Percentiles rank a stretch among this genome's conserved stretches.
These are phyloP conservation scores for Vulpes vulpes DNA, from an alignment of 2,113 vertebrate genomes.

Conservation along the genomic window DNA sequence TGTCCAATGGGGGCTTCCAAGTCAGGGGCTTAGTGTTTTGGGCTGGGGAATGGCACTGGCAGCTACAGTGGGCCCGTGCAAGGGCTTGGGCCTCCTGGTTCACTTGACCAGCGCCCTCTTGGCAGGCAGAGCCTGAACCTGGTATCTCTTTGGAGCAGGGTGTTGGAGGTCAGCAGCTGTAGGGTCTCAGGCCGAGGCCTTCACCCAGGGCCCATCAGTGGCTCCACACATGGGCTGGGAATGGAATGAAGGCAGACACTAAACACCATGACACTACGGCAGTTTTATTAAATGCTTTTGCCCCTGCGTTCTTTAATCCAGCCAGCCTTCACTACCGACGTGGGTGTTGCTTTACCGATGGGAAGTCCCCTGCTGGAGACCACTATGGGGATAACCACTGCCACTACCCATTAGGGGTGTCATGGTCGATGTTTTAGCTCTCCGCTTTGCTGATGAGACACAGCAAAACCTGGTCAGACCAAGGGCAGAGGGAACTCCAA, in stretches of 20 bases:
- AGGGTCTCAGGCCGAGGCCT: not conserved
- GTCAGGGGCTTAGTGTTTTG: not conserved
- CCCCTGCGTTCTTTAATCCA: not conserved
- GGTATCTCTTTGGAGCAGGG: not conserved
- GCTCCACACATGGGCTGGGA: not conserved
- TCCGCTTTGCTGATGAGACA: not conserved
- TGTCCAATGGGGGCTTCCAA: not conserved
- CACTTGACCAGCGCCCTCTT: not conserved
- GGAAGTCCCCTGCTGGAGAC: not conserved
- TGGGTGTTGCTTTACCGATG: not conserved
- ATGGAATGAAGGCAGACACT: not conserved
- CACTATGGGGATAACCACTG: accelerated
- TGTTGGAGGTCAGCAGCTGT: not conserved
- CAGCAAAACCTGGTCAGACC: not conserved
- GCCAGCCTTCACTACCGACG: not conserved
- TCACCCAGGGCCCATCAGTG: not conserved
- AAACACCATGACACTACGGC: accelerated
- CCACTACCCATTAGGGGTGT: too few species aligned
- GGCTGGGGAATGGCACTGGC: not conserved
- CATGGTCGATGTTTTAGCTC: not conserved
- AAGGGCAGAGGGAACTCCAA: not conserved
- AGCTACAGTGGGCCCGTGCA: accelerated
- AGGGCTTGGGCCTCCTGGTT: not conserved
- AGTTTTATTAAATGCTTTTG: not conserved
- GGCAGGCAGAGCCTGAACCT: not conserved